Percentiles rank a stretch among this genome's conserved stretches.
phyloP scores from a whole-genome alignment of 2,113 vertebrate genomes.

The Salvelinus alpinus region DNA sequence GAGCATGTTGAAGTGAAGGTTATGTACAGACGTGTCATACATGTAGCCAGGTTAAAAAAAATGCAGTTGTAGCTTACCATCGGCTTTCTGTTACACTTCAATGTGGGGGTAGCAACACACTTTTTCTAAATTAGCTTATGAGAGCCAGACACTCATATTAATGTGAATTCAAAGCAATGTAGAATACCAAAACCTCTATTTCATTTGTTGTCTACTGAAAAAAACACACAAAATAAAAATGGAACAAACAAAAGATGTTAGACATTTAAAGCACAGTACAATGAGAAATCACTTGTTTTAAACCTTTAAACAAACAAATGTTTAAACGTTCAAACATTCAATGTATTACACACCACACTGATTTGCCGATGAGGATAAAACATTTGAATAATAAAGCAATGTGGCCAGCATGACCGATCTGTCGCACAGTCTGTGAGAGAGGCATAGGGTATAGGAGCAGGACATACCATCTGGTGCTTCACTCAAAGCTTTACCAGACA shows the following conservation, averaged over 20 bases:
- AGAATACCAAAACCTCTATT: slow-evolving; percentile 21
- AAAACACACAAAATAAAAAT: slow-evolving; percentile 69
- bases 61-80: slow-evolving; percentile 49
- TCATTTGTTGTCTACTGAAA: slow-evolving; percentile 47
- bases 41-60: slow-evolving; percentile 10
- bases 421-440: slow-evolving; percentile 21
- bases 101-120: slow-evolving; percentile 32
- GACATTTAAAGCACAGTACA: slow-evolving; percentile 67
- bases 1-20: slow-evolving; percentile 43
- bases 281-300: slow-evolving; percentile 50
- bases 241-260: slow-evolving; percentile 74
- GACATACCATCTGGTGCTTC: slow-evolving; percentile 96
- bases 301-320: slow-evolving; percentile 63
- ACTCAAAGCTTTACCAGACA: slow-evolving; percentile 95
- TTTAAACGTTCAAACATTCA: slow-evolving; percentile 67
- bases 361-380: background rate
- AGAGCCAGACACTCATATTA: slow-evolving; percentile 29
- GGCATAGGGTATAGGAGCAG: slow-evolving; percentile 17
- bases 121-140: background rate
- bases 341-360: slow-evolving; percentile 46
- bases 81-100: slow-evolving; percentile 47
- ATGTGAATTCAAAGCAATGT: slow-evolving; percentile 22
- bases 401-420: slow-evolving; percentile 35
- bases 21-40: slow-evolving; percentile 23
- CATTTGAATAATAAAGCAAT: slow-evolving; percentile 3